phyloP scores from a whole-genome alignment of 2,888 invertebrate genomes.

The Automeris io region DNA sequence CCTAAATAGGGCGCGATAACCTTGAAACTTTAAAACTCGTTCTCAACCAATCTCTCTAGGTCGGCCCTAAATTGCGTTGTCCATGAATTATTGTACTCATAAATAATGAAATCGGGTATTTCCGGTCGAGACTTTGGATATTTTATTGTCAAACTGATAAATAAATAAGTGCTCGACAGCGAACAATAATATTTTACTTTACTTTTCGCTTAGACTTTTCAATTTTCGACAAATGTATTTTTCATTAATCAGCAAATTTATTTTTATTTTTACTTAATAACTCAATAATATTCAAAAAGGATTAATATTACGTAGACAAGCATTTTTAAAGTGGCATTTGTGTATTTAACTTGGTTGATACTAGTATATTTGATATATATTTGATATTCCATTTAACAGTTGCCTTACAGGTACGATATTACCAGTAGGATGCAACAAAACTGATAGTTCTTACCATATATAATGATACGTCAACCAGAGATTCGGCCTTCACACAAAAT shows the following conservation, averaged over 20 bases:
- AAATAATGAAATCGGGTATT: not conserved
- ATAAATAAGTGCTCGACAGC: too few species aligned
- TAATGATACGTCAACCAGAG: not conserved
- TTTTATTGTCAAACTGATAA: too few species aligned
- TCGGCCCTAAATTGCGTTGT: not conserved
- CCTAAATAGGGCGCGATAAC: slow-evolving; percentile 29
- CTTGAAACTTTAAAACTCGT: slow-evolving; percentile 36
- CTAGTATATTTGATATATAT: not conserved
- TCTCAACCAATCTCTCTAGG: slow-evolving; percentile 14
- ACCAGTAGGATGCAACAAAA: not conserved
- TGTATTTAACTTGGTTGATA: not conserved
- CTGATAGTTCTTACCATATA: not conserved
- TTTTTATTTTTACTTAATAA: too few species aligned
- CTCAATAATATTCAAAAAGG: too few species aligned
- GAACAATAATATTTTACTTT: too few species aligned
- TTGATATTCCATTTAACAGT: not conserved
- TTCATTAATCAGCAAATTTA: too few species aligned
- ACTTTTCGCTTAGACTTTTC: too few species aligned
- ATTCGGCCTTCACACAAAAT: slow-evolving; percentile 6
- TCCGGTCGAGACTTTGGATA: too few species aligned
- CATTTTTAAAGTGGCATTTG: too few species aligned
- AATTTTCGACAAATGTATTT: too few species aligned
- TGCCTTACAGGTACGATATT: not conserved
- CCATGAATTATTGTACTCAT: slow-evolving; percentile 4
- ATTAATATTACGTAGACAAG: too few species aligned